Conservation (phyloP, 2,888 invertebrate genomes). For the Leptopilina myrica region DNA sequence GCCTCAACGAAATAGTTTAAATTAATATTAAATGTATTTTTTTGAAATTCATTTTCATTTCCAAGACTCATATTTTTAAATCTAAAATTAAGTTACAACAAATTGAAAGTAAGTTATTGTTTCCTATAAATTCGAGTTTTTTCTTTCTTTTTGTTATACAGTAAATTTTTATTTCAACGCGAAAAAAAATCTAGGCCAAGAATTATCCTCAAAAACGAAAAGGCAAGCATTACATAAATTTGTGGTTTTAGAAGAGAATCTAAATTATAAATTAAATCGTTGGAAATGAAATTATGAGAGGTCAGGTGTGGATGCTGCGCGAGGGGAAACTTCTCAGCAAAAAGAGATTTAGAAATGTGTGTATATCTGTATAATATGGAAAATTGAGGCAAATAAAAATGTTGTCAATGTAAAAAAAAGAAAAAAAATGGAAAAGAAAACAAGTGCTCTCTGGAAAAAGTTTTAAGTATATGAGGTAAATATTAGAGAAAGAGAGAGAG, state of each 20-base stretch:
- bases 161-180: too few species aligned
- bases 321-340: background rate
- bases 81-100: too few species aligned
- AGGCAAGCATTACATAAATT: background rate
- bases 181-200: too few species aligned
- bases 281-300: constrained; percentile 1
- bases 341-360: background rate
- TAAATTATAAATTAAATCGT: constrained; percentile 13
- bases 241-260: background rate
- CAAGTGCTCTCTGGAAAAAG: constrained; percentile 14
- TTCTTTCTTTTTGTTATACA: too few species aligned
- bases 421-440: background rate
- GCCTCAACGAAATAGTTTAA: too few species aligned
- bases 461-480: constrained; percentile 8
- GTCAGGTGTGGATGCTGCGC: background rate
- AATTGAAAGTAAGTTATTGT: too few species aligned
- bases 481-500: background rate
- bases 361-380: too few species aligned
- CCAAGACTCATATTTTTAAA: too few species aligned
- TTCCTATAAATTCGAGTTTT: too few species aligned
- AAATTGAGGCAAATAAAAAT: background rate
- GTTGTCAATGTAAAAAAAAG: background rate
- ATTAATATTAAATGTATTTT: too few species aligned
- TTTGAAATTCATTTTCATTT: too few species aligned
- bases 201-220: background rate